These are phyloP conservation scores for Urophycis tenuis DNA, from an alignment of 2,797 vertebrate species.

Conservation along the genomic window DNA sequence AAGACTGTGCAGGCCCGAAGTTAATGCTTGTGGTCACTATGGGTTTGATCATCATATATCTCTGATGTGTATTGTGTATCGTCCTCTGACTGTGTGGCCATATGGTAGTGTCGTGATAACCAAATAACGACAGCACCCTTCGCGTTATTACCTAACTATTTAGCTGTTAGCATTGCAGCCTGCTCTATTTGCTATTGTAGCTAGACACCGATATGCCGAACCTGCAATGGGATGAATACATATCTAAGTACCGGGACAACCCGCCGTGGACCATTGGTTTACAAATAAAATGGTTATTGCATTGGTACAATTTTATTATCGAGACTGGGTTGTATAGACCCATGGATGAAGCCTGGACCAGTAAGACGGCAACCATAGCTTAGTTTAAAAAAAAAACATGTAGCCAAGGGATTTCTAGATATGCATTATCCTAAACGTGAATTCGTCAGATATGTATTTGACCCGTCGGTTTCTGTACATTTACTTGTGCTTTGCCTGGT, in stretches of 20 bases:
- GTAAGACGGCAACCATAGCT: background rate
- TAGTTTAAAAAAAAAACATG: background rate
- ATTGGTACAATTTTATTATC: too few relatives aligned
- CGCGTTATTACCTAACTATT: too few relatives aligned
- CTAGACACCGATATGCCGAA: background rate
- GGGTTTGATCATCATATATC: background rate
- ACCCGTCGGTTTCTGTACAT: too few relatives aligned
- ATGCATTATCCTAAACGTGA: background rate
- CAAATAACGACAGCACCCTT: background rate
- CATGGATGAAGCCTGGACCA: too few relatives aligned
- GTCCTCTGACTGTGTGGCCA: too few relatives aligned
- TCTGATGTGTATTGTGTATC: background rate
- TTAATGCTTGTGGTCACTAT: background rate
- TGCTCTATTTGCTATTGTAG: background rate
- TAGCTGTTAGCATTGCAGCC: constrained; percentile 2
- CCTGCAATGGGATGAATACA: background rate
- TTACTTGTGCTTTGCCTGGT: background rate
- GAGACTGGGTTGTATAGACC: too few relatives aligned
- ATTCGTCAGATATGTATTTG: too few relatives aligned
- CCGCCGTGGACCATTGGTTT: too few relatives aligned
- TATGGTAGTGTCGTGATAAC: background rate
- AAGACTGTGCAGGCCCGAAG: constrained; percentile 16
- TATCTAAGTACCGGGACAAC: background rate
- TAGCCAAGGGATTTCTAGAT: too few relatives aligned
- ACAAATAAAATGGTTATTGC: too few relatives aligned